These are phyloP conservation scores for Epirrita christyi DNA, from an alignment of 2,888 invertebrate genomes.

Conservation along the genomic window DNA sequence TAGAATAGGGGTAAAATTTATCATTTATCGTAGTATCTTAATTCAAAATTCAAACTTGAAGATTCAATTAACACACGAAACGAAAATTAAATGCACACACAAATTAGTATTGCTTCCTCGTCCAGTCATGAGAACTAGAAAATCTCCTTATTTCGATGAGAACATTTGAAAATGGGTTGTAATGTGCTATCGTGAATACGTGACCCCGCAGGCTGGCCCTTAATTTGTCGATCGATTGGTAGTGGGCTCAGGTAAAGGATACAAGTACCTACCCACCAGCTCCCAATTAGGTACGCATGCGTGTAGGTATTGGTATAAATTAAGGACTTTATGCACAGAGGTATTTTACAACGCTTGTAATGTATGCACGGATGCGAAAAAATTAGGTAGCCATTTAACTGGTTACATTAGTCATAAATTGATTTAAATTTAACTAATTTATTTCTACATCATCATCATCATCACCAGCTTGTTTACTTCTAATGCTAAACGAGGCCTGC, in stretches of 20 bases:
- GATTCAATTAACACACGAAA: not conserved
- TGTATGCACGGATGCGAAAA: conserved; percentile 14
- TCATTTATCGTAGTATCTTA: not conserved
- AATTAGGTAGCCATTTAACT: not conserved
- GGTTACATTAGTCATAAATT: too few relatives aligned
- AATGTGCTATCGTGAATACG: conserved; percentile 25
- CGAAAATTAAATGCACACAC: not conserved
- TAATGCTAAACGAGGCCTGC: too few relatives aligned
- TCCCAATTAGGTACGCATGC: conserved; percentile 29
- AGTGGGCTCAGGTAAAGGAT: conserved; percentile 35
- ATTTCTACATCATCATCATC: too few relatives aligned
- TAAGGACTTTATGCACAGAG: conserved; percentile 17
- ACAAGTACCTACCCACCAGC: conserved; percentile 15
- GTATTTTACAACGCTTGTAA: conserved; percentile 11
- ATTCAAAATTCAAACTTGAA: not conserved
- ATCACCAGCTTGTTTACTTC: too few relatives aligned
- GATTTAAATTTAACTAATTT: too few relatives aligned
- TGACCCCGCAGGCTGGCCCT: conserved; percentile 38
- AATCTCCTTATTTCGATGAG: conserved; percentile 66
- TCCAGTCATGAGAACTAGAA: conserved; percentile 60
- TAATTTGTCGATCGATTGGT: conserved; percentile 45
- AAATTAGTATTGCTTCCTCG: conserved; percentile 59
- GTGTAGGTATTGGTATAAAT: conserved; percentile 26
- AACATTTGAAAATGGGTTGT: conserved; percentile 42
- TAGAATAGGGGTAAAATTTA: not conserved